These are phyloP conservation scores for Sebastolobus alascanus DNA, from an alignment of 2,797 vertebrate genomes.

Conservation along the genomic window DNA sequence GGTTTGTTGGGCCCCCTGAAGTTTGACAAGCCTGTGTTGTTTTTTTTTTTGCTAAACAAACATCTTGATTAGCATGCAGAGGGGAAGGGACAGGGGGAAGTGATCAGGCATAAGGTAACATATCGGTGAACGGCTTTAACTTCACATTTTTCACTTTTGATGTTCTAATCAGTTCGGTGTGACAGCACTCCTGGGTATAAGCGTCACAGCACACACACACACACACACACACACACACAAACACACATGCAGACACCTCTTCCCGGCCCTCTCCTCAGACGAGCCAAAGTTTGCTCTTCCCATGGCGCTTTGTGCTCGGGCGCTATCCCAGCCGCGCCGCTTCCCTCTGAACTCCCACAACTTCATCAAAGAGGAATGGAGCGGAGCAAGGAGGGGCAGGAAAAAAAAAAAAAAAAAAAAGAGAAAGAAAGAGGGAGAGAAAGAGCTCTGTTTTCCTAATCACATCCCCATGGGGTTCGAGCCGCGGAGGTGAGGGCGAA, in stretches of 20 bases:
- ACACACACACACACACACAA: no score
- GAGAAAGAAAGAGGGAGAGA: constrained; percentile 29
- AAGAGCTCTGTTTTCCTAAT: constrained; percentile 69
- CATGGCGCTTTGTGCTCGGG: constrained; percentile 78
- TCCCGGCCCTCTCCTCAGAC: constrained; percentile 40
- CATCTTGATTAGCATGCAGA: constrained; percentile 52
- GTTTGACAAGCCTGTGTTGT: constrained; percentile 62
- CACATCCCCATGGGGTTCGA: constrained; percentile 67
- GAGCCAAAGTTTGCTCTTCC: constrained; percentile 81
- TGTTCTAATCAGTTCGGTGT: constrained; percentile 54
- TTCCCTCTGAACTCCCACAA: constrained; percentile 78
- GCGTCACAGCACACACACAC: background rate
- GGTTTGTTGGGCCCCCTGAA: constrained; percentile 62
- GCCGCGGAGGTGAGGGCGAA: constrained; percentile 77
- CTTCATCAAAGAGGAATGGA: constrained; percentile 84
- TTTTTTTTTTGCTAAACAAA: constrained; percentile 49
- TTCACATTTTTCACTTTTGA: constrained; percentile 51
- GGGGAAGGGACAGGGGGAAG: constrained; percentile 4
- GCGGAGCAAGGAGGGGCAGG: constrained; percentile 64
- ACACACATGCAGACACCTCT: constrained; percentile 1
- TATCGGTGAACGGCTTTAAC: constrained; percentile 22
- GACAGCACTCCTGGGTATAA: constrained; percentile 56
- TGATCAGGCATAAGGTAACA: constrained; percentile 44
- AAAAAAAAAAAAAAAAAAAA: constrained; percentile 30
- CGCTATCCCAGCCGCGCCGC: constrained; percentile 65